Base-by-base conservation (phyloP, 2,888 invertebrate species). In the Tupiocoris notatus region DNA sequence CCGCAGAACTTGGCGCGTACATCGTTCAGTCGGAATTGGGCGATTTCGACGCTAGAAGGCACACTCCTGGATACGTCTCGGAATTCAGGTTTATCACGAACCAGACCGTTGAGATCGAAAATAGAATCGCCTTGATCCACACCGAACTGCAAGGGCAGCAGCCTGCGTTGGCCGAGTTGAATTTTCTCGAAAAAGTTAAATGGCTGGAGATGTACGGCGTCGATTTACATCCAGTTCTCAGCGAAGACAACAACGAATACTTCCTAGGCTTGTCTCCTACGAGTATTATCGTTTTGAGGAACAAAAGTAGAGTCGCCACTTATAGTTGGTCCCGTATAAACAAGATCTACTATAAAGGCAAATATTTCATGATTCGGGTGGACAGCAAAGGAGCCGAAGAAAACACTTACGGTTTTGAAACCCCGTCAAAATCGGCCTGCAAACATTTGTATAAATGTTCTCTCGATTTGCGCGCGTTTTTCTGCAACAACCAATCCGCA, bases 131-230 rank as follows among this genome's bases (percentile, higher is more conserved):
- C 57, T 94, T 95, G 82, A 88, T 95, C 81, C 97, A 73, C 54
- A 66, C 75, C 64, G 78, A 81, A 83, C 85, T 71, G 87, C 94
- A 93, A 80, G 95, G 95, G 79, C 91, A 93, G 84, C 90, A 94
- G 81, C 96, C 97, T 78, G 92, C 96, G 74, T 91, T 93, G 81
- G 96, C 96, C 54, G 97, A 98, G 86, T 88, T 96, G 82, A 94
- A 93, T 86, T 98, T 94, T 86, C 88, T 98, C 85, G 96, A 98
- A 86, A 95, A 96, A 88, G 95, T 96, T 81, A 97, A 97, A 88
- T 97, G 97, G 97, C 88, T 97, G 82, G 97, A 98, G 85, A 95
- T 97, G 94, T 98, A 97, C 84, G 98, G 98, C 68, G 96, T 97
- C 66, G 97, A 98, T 87, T 88, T 97, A 81, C 97, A 98, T 87